Evolutionary conservation across 2,888 invertebrate species (phyloP), one percentile per base, ranked within the genome.

Genomic region (Torymus auratus): DNA sequence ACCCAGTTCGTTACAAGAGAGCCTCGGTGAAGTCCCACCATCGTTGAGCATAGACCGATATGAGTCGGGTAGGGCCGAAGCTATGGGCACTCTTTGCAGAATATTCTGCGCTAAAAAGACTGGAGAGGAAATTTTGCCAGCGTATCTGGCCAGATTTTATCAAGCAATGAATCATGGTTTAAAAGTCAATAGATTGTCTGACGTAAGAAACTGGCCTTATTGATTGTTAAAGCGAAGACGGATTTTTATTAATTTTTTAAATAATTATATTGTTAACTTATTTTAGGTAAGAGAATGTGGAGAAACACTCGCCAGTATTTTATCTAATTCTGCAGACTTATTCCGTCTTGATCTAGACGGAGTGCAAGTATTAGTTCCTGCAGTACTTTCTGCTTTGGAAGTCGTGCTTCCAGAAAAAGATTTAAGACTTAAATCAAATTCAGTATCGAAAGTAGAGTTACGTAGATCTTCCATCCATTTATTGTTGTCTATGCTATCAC

Each of bases 81-180:
- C 99, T 0, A 93, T 99, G 86, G 99, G 98, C 23, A 96, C 99
- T 2, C 92, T 99, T 23, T 99, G 99, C 91, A 94, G 98, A 86
- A 97, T 99, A 88, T 96, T 99, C 90, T 98, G 98, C 91, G 96
- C 98, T 0, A 98, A 98, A 91, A 97, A 97, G 91, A 97, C 98
- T 0, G 96, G 96, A 60, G 98, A 98, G 92, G 96, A 96, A 88
- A 97, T 99, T 85, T 92, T 97, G 74, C 97, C 98, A 0, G 96
- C 96, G 1, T 99, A 99, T 92, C 93, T 98, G 86, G 97, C 98
- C 12, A 93, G 99, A 69, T 98, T 98, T 92, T 98, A 98, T 91
- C 94, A 98, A 87, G 96, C 97, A 4, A 91, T 99, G 83, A 96
- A 96, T 86, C 96, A 97, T 90, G 98, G 98, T 0, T 93, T 98